Evolutionary conservation across 2,113 vertebrate species (phyloP).

Genomic region (Amazona vittata): DNA sequence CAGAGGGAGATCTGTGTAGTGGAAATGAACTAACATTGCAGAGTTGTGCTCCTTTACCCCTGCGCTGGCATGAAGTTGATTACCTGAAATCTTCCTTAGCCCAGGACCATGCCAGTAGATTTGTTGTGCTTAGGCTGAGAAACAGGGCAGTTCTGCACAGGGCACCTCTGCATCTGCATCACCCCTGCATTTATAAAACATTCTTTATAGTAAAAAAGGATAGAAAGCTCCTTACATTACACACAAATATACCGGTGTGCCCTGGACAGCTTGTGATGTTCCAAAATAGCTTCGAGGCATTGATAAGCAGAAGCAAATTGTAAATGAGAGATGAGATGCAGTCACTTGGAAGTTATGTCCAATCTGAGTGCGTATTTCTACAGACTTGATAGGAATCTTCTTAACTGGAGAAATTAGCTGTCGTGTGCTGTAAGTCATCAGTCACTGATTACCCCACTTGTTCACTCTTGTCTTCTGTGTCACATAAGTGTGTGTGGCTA

Average conservation of each 20-base stretch:
- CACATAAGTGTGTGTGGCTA: background rate
- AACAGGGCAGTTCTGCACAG: background rate
- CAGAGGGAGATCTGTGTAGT: background rate
- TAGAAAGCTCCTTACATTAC: background rate
- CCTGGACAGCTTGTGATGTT: conserved; percentile 25
- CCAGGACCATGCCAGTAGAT: background rate
- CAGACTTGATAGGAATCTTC: conserved; percentile 39
- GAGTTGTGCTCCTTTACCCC: background rate
- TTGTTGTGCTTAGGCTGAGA: rapidly evolving
- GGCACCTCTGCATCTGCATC: background rate
- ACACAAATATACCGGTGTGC: background rate
- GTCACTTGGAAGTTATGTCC: conserved; percentile 21
- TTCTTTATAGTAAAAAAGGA: background rate
- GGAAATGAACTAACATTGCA: background rate
- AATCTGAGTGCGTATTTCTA: background rate
- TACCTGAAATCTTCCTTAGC: background rate
- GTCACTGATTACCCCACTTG: background rate
- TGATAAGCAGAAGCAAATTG: conserved; percentile 12
- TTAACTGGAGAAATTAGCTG: conserved; percentile 54
- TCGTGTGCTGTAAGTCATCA: conserved; percentile 42
- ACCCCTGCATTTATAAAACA: background rate
- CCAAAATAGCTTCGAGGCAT: background rate
- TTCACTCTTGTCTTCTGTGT: background rate
- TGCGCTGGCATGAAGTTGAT: background rate
- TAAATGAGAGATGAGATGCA: background rate